Evolutionary conservation across 2,797 vertebrate genomes (phyloP).

Genomic region (Ateles fusciceps): DNA sequence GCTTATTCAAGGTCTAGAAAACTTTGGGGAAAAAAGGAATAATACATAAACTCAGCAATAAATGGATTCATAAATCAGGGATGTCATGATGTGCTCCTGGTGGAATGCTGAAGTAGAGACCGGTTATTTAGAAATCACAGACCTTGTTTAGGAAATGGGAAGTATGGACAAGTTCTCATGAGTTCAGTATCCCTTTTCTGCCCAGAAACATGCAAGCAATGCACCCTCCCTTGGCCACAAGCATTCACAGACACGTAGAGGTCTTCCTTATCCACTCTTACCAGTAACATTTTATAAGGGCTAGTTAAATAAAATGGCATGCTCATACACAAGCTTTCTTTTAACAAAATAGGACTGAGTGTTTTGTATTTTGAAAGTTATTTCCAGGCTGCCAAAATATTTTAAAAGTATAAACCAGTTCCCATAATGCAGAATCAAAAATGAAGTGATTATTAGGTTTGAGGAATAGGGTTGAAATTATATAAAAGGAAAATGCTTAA

Average conservation of each 20-base stretch:
- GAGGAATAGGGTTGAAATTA: not conserved
- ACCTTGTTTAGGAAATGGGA: conserved; percentile 36
- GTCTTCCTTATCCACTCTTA: not conserved
- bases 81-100: conserved; percentile 36
- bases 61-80: conserved; percentile 48
- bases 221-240: not conserved
- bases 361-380: not conserved
- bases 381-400: not conserved
- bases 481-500: not conserved
- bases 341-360: not conserved
- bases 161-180: conserved; percentile 23
- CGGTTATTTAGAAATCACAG: conserved; percentile 58
- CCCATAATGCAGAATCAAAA: not conserved
- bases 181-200: not conserved
- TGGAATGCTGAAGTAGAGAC: conserved; percentile 54
- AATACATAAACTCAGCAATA: conserved; percentile 22
- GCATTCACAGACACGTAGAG: not conserved
- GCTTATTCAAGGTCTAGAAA: conserved; percentile 33
- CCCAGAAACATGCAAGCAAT: not conserved
- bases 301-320: not conserved
- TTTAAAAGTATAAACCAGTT: conserved; percentile 1
- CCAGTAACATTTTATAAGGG: not conserved
- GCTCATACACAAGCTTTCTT: not conserved
- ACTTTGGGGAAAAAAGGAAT: not conserved
- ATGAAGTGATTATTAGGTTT: not conserved